phyloP scores from a whole-genome alignment of 2,797 vertebrate genomes.

The Lagocephalus sceleratus region DNA sequence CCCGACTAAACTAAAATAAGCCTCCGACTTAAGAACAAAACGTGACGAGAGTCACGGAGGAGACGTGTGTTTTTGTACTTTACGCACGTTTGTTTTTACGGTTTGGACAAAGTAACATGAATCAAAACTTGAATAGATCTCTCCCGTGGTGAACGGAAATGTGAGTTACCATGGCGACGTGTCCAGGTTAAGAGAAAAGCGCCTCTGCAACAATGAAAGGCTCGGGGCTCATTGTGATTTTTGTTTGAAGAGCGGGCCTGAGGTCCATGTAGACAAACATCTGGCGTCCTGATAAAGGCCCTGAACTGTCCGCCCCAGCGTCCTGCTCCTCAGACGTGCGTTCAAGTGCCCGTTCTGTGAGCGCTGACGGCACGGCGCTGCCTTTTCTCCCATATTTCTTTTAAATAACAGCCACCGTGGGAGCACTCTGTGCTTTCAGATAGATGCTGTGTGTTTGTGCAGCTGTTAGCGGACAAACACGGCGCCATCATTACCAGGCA shows the following conservation, averaged over 20 bases:
- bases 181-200: not conserved
- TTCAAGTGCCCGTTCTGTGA: no score
- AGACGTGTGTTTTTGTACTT: no score
- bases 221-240: not conserved
- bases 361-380: not conserved
- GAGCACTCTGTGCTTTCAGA: slow-evolving; percentile 18
- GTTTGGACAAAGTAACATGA: no score
- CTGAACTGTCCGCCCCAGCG: not conserved
- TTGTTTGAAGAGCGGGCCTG: not conserved
- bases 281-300: not conserved
- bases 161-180: not conserved
- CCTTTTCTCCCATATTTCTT: not conserved
- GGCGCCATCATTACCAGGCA: slow-evolving; percentile 15
- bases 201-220: not conserved
- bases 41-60: no score
- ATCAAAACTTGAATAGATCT: no score
- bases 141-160: no score
- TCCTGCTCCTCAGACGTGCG: not conserved
- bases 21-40: no score
- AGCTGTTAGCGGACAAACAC: slow-evolving; percentile 14
- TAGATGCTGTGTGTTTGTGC: slow-evolving; percentile 2
- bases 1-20: no score
- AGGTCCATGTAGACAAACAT: no score
- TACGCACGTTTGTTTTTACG: no score
- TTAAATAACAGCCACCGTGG: no score